A percentile compares a stretch with the other conserved stretches of the same genome.
phyloP scores from a whole-genome alignment of 2,113 vertebrate species.

The Salminus brasiliensis region DNA sequence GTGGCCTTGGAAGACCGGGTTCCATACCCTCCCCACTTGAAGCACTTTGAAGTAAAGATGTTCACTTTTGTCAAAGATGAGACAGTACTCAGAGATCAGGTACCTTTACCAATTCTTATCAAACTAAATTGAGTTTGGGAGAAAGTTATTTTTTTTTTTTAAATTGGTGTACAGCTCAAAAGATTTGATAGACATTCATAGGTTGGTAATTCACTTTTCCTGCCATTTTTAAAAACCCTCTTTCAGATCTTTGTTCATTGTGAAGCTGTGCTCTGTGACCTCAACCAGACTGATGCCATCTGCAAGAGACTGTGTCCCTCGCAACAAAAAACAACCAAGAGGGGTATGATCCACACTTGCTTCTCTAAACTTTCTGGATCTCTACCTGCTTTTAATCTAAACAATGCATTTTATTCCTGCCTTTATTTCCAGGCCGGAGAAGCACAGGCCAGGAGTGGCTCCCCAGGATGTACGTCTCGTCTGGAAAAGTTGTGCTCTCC shows the following conservation, averaged over 20 bases:
- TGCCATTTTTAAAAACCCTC: too few species aligned
- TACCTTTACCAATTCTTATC: conserved; percentile 8
- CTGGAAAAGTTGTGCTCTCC: conserved; percentile 31
- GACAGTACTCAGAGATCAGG: conserved; percentile 54
- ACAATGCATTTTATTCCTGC: too few species aligned
- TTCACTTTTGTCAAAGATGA: conserved; percentile 65
- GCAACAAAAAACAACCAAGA: not conserved
- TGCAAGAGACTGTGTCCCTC: conserved; percentile 67
- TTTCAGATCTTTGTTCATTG: conserved; percentile 75
- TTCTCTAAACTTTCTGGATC: too few species aligned
- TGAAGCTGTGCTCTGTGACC: conserved; percentile 72
- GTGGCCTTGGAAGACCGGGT: conserved; percentile 63
- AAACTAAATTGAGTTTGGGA: not conserved
- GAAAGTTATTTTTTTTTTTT: too few species aligned
- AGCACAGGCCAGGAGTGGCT: not conserved
- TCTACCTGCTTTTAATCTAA: too few species aligned
- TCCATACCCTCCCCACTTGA: conserved; percentile 62
- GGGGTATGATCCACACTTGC: conserved; percentile 27
- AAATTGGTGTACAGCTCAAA: too few species aligned
- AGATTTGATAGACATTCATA: too few species aligned
- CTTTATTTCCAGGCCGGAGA: conserved; percentile 22
- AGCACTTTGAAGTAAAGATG: conserved; percentile 73
- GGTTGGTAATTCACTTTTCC: too few species aligned
- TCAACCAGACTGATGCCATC: conserved; percentile 32
- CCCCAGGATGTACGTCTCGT: conserved; percentile 25